These are phyloP conservation scores for Otocyon megalotis DNA, from an alignment of 2,113 vertebrate genomes.

Conservation along the genomic window DNA sequence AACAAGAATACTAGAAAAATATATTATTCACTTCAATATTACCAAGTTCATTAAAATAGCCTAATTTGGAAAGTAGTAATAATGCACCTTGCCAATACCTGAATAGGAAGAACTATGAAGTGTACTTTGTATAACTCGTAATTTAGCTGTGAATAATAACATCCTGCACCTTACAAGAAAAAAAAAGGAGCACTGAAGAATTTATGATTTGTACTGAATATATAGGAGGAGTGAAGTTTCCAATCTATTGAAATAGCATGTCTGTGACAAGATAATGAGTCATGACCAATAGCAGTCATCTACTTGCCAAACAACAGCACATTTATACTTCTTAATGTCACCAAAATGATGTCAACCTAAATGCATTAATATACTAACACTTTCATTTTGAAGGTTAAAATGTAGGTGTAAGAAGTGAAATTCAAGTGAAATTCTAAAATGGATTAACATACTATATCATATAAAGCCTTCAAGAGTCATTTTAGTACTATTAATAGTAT, in stretches of 20 bases:
- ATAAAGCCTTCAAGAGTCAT: neutral
- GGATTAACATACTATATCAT: constrained; percentile 31
- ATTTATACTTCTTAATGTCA: constrained; percentile 57
- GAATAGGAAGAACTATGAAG: neutral
- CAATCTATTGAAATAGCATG: constrained; percentile 2
- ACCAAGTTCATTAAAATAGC: neutral
- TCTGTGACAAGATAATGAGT: constrained; percentile 55
- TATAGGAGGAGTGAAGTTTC: constrained; percentile 38
- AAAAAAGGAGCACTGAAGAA: constrained; percentile 25
- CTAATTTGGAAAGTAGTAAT: constrained; percentile 11
- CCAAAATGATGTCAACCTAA: constrained; percentile 47
- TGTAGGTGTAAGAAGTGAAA: constrained; percentile 52
- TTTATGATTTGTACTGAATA: neutral
- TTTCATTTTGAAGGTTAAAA: constrained; percentile 73
- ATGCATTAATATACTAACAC: neutral
- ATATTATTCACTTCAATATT: neutral
- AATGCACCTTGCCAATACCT: neutral
- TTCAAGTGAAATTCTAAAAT: constrained; percentile 71
- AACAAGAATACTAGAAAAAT: neutral
- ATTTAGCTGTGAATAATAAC: neutral
- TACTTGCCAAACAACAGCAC: constrained; percentile 36
- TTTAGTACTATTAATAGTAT: neutral
- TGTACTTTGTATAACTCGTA: neutral
- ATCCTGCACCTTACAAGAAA: neutral
- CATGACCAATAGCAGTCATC: constrained; percentile 28